Base-by-base conservation (phyloP, 2,113 vertebrate genomes). In the Amblyopsis rosae region DNA sequence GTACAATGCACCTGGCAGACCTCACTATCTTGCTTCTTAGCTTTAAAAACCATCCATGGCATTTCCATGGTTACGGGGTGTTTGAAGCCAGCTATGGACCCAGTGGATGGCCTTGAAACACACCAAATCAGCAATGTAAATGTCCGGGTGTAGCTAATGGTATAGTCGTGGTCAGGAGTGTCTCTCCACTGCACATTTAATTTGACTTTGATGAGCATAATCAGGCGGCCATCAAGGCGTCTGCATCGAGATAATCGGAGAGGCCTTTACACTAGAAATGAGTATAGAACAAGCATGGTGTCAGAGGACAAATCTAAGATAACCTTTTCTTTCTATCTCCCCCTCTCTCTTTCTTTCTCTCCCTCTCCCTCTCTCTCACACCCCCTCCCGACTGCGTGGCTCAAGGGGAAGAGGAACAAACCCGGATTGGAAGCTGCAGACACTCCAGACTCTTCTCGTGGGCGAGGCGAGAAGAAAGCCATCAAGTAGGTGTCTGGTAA, bases 401-500 rank as follows among this genome's bases (percentile, higher is more conserved):
- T 84, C 49, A 82, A 98, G 96, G 96, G 96, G 77, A 97, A 97
- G 89, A 95, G 96, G 86, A 96, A 96, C 88, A 98, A 98, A 92
- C 96, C 94, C 58, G 96, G 95, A 85, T 86, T 98, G 92, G 96
- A 98, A 89, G 93, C 94, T 0, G 96, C 94, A 86, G 94, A 95
- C 80, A 97, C 96, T 46, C 96, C 96, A 11, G 96, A 98, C 86
- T 98, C 96, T 6, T 94, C 94, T 87, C 93, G 95, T 87, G 95
- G 95, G 79, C 94, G 96, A 91, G 95, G 94, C 33, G 96, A 98
- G 85, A 98, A 98, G 95, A 98, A 98, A 94, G 94, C 95, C 91
- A 96, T 98, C 95, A 98, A 97, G 96, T 98, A 98, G 95, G 96
- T 96, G 92, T 87, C 83, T 81, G 65, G 70, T 79, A 76, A 81